Conservation (phyloP, 1,140 invertebrate species). For the Drosophila baimaii region DNA sequence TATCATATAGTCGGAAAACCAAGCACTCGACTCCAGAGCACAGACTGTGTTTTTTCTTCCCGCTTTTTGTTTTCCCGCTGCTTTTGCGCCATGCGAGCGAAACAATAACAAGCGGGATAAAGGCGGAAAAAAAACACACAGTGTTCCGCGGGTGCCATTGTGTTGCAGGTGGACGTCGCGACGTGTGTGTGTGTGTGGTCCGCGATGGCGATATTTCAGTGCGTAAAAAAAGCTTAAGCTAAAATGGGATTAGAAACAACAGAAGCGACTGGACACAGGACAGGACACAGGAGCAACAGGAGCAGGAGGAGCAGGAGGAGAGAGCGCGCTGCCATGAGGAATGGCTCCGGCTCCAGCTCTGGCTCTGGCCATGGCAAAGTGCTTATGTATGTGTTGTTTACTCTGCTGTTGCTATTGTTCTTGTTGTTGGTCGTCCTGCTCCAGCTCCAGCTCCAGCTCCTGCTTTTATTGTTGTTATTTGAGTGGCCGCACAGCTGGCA, state of each 20-base stretch:
- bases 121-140: slow-evolving; percentile 30
- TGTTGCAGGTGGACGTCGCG: slow-evolving; percentile 25
- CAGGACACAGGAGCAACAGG: not conserved
- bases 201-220: slow-evolving; percentile 47
- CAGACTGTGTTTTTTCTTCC: not conserved
- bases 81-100: slow-evolving; percentile 2
- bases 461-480: slow-evolving; percentile 58
- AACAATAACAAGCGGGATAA: slow-evolving; percentile 25
- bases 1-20: slow-evolving; percentile 31
- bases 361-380: slow-evolving; percentile 48
- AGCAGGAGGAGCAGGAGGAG: not conserved
- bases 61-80: not conserved
- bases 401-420: slow-evolving; percentile 41
- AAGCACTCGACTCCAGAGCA: not conserved
- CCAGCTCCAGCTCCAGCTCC: not conserved
- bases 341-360: slow-evolving; percentile 28
- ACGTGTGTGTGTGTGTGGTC: slow-evolving; percentile 1
- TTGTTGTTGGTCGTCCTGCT: slow-evolving; percentile 42
- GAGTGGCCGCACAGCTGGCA: slow-evolving; percentile 74
- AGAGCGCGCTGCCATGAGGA: slow-evolving; percentile 19
- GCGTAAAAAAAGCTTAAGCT: slow-evolving; percentile 74
- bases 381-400: slow-evolving; percentile 50
- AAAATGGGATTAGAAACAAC: slow-evolving; percentile 80
- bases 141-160: slow-evolving; percentile 10
- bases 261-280: slow-evolving; percentile 37